Base-by-base conservation (phyloP, 2,888 invertebrate genomes). In the Troides helena region DNA sequence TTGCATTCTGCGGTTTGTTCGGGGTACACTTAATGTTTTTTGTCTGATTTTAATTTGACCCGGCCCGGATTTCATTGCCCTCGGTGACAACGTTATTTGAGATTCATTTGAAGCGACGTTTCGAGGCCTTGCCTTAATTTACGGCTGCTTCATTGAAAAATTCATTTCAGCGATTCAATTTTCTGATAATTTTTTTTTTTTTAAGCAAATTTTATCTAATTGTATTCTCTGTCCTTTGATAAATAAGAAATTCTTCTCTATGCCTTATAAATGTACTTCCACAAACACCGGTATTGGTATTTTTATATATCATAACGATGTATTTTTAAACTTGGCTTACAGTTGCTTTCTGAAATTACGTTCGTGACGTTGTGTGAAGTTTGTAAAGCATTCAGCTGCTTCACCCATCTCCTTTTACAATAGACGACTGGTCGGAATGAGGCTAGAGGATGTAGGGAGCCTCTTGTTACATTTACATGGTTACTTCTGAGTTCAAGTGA, bases 161-260 rank as follows among this genome's bases (percentile, higher is more conserved):
- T 65, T 17, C 46, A 65, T 65, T 65, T 62, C 46, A 14, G 56
- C 62, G 62, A 69, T 65, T 69, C 65, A 65, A 53, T 53, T 53
- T 53, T 53, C n/a, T 53, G 53, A 53, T 53, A 53, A 18, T n/a
- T 5, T 7, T n/a, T 53, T 3, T 53, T 6, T 53, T 30, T 30
- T 30, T 5, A 30, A 30, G 30, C 30, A 30, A 30, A 30, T 5
- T 30, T 30, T 30, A 30, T 5, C 30, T 30, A 3, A 30, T 30
- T 30, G 30, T 30, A 30, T 30, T 30, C 30, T 30, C 30, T 30
- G 5, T 30, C 2, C 30, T 30, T 30, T 2, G 30, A 30, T 30
- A 30, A 3, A 30, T 30, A 30, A 30, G 2, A 30, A 30, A 30
- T 30, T 30, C 3, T 30, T 30, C 30, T 30, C 30, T 30, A 30